A percentile compares a stretch with the other conserved stretches of the same genome.
phyloP scores from a whole-genome alignment of 2,888 invertebrate genomes.

The Pyrrhia umbra region DNA sequence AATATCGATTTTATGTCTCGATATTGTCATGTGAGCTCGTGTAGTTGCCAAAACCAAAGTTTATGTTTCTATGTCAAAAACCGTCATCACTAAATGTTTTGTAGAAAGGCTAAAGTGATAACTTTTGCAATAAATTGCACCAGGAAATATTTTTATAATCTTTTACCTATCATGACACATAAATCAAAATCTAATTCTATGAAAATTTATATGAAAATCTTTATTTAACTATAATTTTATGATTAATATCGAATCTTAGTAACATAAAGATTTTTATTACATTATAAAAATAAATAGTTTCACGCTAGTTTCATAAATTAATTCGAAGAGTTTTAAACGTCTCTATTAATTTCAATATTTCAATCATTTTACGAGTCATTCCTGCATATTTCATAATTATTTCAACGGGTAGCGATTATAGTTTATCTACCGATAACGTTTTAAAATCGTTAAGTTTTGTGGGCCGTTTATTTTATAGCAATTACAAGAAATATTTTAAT shows the following conservation, averaged over 20 bases:
- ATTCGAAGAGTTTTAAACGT: slow-evolving; percentile 25
- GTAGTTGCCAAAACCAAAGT: too few species aligned
- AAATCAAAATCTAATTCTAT: slow-evolving; percentile 20
- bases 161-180: not conserved
- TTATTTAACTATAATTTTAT: slow-evolving; percentile 22
- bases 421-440: slow-evolving; percentile 22
- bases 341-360: slow-evolving; percentile 47
- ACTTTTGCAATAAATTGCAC: not conserved
- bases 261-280: slow-evolving; percentile 22
- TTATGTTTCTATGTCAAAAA: not conserved
- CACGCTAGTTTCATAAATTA: slow-evolving; percentile 40
- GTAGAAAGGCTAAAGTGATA: not conserved
- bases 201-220: slow-evolving; percentile 12
- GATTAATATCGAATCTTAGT: slow-evolving; percentile 15
- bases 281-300: slow-evolving; percentile 41
- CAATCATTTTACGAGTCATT: slow-evolving; percentile 42
- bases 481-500: slow-evolving; percentile 35
- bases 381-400: slow-evolving; percentile 43
- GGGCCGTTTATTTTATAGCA: slow-evolving; percentile 24
- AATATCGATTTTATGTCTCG: too few species aligned
- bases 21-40: too few species aligned
- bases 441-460: slow-evolving; percentile 19
- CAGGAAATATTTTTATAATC: not conserved
- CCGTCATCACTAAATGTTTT: not conserved
- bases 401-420: slow-evolving; percentile 37